Percentiles rank a stretch among this genome's conserved stretches.
Evolutionary conservation across 2,797 vertebrate genomes (phyloP).

Genomic region (Taeniopygia guttata): DNA sequence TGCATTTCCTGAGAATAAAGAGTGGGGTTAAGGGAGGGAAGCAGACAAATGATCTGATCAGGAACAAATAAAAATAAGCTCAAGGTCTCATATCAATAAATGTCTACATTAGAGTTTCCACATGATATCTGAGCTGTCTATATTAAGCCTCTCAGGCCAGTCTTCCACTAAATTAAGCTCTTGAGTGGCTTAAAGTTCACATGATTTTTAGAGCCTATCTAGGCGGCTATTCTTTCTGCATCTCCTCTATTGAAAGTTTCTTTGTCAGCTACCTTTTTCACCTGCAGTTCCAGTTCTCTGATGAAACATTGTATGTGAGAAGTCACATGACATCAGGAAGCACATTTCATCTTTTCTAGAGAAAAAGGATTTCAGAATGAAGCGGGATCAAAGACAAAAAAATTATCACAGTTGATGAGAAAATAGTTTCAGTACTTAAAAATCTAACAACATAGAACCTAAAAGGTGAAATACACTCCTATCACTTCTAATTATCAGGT

Average conservation of each 20-base stretch:
- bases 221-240: slow-evolving; percentile 8
- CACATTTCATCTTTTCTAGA: not conserved
- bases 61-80: not conserved
- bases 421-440: not conserved
- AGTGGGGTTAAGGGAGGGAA: not conserved
- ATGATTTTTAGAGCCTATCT: slow-evolving; percentile 26
- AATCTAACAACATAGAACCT: not conserved
- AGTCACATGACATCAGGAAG: not conserved
- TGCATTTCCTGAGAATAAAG: not conserved
- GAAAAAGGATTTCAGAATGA: not conserved
- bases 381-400: not conserved
- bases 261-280: not conserved
- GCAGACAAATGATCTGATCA: not conserved
- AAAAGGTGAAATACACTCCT: not conserved
- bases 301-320: not conserved
- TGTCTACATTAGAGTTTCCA: slow-evolving; percentile 58
- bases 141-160: slow-evolving; percentile 65
- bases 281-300: not conserved
- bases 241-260: not conserved
- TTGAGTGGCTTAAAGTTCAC: slow-evolving; percentile 60
- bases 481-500: not conserved
- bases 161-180: slow-evolving; percentile 74
- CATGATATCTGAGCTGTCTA: slow-evolving; percentile 60
- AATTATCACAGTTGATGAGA: not conserved
- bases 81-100: slow-evolving; percentile 31